Conservation (phyloP, 2,888 invertebrate species). For the Parnassius smintheus region DNA sequence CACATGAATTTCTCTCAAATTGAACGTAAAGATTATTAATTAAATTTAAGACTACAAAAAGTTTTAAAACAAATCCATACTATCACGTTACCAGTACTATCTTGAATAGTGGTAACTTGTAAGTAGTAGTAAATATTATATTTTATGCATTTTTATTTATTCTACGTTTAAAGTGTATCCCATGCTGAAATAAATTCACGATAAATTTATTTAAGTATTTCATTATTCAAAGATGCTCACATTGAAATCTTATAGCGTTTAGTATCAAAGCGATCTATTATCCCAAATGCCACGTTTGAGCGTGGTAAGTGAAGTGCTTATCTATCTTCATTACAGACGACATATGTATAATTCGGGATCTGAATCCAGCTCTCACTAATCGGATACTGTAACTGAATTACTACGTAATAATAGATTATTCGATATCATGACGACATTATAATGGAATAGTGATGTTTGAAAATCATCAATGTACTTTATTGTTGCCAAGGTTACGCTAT, state of each 20-base stretch:
- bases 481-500: too few species aligned
- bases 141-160: too few species aligned
- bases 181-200: too few species aligned
- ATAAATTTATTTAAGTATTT: neutral
- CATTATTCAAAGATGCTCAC: neutral
- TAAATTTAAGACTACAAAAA: too few species aligned
- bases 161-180: too few species aligned
- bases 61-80: too few species aligned
- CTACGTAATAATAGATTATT: constrained; percentile 9
- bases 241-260: constrained; percentile 9
- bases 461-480: neutral
- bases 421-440: constrained; percentile 1
- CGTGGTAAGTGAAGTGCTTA: constrained; percentile 12
- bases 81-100: too few species aligned
- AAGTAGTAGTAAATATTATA: too few species aligned
- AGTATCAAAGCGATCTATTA: constrained; percentile 4
- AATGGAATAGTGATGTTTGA: constrained; percentile 8
- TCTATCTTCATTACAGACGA: constrained; percentile 21
- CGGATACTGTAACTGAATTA: constrained; percentile 8
- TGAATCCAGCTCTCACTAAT: constrained; percentile 12
- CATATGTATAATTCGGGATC: constrained; percentile 18
- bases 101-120: too few species aligned
- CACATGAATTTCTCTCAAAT: too few species aligned
- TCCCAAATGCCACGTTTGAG: constrained; percentile 4
- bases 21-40: too few species aligned